Conservation (phyloP, 37 sponge, comb jelly and placozoan genomes). For the Halisarca cf. caerulea region DNA sequence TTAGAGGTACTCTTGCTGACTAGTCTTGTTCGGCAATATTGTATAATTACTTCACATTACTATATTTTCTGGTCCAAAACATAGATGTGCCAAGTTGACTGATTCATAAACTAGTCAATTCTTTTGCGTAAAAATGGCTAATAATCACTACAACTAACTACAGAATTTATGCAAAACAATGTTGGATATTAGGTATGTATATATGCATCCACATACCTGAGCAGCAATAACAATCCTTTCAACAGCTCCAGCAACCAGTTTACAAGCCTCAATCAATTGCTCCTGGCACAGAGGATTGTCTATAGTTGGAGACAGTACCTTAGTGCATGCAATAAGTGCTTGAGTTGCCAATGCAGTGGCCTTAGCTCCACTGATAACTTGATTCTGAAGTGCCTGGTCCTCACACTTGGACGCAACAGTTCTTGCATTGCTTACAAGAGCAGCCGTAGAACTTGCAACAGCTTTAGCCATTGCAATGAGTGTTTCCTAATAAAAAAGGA, state of each 20-base stretch:
- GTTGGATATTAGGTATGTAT: too few relatives aligned
- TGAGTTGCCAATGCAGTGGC: conserved; percentile 90
- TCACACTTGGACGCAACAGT: conserved; percentile 84
- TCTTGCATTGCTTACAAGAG: conserved; percentile 85
- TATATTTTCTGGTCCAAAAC: too few relatives aligned
- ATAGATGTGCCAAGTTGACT: too few relatives aligned
- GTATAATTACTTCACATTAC: too few relatives aligned
- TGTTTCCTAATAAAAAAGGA: conserved; percentile 38
- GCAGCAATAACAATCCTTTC: conserved; percentile 86
- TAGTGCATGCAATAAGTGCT: conserved; percentile 87
- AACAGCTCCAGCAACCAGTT: conserved; percentile 72
- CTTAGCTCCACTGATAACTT: conserved; percentile 80
- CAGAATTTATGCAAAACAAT: too few relatives aligned
- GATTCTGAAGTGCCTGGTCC: conserved; percentile 77
- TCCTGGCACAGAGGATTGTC: conserved; percentile 87
- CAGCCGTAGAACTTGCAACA: conserved; percentile 88
- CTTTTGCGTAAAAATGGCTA: too few relatives aligned
- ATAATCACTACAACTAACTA: too few relatives aligned
- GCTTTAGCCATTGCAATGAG: conserved; percentile 91
- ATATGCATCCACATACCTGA: conserved; percentile 38
- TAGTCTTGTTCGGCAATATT: too few relatives aligned
- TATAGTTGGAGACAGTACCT: conserved; percentile 77
- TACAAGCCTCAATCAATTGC: conserved; percentile 87
- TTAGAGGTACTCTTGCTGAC: too few relatives aligned
- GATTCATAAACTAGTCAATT: too few relatives aligned